Conservation (phyloP, 2,113 vertebrate genomes). For the Grammomys dolichurus region DNA sequence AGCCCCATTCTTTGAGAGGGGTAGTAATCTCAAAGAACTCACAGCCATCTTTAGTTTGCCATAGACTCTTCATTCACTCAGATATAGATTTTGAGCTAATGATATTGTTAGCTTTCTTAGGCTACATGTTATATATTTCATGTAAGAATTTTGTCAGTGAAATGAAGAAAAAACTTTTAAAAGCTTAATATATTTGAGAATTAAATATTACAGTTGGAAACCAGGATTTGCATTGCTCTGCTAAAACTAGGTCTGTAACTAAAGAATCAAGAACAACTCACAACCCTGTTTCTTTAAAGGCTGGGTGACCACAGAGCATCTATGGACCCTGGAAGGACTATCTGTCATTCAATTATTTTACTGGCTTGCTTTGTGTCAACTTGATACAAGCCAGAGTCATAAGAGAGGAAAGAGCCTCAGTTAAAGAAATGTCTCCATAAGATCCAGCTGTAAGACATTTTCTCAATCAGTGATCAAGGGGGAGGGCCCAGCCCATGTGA, state of each 20-base stretch:
- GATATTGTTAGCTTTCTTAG: neutral
- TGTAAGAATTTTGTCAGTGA: neutral
- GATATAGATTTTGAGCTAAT: neutral
- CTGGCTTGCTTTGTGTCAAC: neutral
- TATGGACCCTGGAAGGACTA: neutral
- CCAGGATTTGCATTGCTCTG: neutral
- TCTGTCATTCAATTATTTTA: neutral
- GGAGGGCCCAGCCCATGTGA: neutral
- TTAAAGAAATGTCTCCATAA: neutral
- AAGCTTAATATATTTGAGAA: neutral
- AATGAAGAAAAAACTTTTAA: slow-evolving; percentile 12
- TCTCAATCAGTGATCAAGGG: neutral
- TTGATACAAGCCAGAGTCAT: neutral
- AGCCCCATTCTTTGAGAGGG: neutral
- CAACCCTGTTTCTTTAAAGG: neutral
- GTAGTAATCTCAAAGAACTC: neutral
- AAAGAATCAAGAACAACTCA: neutral
- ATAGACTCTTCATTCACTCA: neutral
- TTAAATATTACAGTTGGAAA: neutral
- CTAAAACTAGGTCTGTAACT: neutral
- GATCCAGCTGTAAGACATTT: neutral
- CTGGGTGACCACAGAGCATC: neutral
- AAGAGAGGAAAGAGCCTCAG: neutral
- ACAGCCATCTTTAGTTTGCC: neutral
- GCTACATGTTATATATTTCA: neutral